Percentiles rank a stretch among this genome's conserved stretches.
Evolutionary conservation across 1,140 invertebrate species (phyloP).

Genomic region (Lasioglossum albipes): DNA sequence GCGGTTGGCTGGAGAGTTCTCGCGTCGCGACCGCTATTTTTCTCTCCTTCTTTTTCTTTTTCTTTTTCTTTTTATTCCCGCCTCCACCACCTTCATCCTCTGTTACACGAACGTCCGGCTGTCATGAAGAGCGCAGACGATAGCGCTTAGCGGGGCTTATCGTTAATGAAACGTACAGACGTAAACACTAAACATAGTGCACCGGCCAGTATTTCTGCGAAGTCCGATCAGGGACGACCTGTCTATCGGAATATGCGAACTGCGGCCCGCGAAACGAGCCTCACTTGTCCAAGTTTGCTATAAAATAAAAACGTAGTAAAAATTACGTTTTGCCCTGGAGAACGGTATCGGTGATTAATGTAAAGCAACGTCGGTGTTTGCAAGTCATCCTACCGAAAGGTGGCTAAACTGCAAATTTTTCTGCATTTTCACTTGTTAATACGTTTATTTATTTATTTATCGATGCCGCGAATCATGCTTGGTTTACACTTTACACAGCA

Average conservation of each 20-base stretch:
- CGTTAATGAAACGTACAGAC: constrained; percentile 61
- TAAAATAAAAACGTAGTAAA: background rate
- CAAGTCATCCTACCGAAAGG: too few relatives aligned
- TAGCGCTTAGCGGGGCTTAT: constrained; percentile 57
- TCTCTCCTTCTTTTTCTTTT: background rate
- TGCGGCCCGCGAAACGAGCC: too few relatives aligned
- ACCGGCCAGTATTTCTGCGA: constrained; percentile 40
- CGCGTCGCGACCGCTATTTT: background rate
- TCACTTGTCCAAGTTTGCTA: background rate
- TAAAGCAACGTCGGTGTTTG: too few relatives aligned
- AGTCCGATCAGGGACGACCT: background rate
- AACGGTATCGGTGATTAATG: too few relatives aligned
- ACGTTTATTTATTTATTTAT: too few relatives aligned
- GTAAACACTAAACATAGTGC: constrained; percentile 57
- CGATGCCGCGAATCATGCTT: too few relatives aligned
- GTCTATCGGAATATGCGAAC: background rate
- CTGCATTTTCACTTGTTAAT: too few relatives aligned
- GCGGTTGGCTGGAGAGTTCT: too few relatives aligned
- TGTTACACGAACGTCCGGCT: constrained; percentile 37
- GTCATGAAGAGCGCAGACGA: constrained; percentile 40
- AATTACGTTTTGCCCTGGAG: too few relatives aligned
- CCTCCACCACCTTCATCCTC: constrained; percentile 5
- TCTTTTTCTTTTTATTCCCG: background rate
- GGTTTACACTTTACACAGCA: too few relatives aligned
- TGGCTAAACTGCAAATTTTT: too few relatives aligned